These are phyloP conservation scores for Epirrhoe tristata DNA, from an alignment of 2,888 invertebrate genomes.

Conservation along the genomic window DNA sequence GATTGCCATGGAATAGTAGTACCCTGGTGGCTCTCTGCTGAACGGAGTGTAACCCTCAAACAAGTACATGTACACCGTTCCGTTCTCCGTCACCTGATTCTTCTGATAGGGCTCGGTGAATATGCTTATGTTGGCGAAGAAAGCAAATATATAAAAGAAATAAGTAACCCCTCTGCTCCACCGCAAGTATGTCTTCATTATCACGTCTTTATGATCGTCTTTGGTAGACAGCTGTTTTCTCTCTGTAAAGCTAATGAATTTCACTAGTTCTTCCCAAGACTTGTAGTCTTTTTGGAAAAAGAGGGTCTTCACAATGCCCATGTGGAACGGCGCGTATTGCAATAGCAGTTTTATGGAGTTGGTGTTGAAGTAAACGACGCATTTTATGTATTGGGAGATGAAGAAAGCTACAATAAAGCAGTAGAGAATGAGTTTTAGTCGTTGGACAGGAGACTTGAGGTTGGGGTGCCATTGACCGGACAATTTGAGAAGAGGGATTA, in stretches of 20 bases:
- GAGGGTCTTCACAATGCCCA: slow-evolving; percentile 62
- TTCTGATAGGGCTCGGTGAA: slow-evolving; percentile 66
- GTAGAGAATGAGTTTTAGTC: slow-evolving; percentile 55
- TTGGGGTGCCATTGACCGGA: slow-evolving; percentile 63
- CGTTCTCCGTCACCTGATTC: slow-evolving; percentile 56
- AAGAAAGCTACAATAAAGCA: slow-evolving; percentile 59
- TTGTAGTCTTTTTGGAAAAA: slow-evolving; percentile 60
- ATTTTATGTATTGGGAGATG: slow-evolving; percentile 64
- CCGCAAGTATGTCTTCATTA: slow-evolving; percentile 56
- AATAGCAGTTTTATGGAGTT: slow-evolving; percentile 59
- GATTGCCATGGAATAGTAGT: slow-evolving; percentile 61
- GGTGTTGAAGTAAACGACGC: slow-evolving; percentile 50
- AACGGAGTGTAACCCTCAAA: slow-evolving; percentile 68
- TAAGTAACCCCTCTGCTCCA: slow-evolving; percentile 60
- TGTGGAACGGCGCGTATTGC: slow-evolving; percentile 68
- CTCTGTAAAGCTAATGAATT: slow-evolving; percentile 60
- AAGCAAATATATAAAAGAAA: slow-evolving; percentile 61
- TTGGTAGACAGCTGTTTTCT: slow-evolving; percentile 49
- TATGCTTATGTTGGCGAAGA: slow-evolving; percentile 61
- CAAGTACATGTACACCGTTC: slow-evolving; percentile 59
- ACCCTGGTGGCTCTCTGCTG: slow-evolving; percentile 60
- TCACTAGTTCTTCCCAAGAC: slow-evolving; percentile 60
- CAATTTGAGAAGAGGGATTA: slow-evolving; percentile 54
- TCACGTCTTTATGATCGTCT: slow-evolving; percentile 42
- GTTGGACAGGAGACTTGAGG: slow-evolving; percentile 41